These are phyloP conservation scores for Apistogramma diplotaenia DNA, from an alignment of 2,113 vertebrate species.

Conservation along the genomic window DNA sequence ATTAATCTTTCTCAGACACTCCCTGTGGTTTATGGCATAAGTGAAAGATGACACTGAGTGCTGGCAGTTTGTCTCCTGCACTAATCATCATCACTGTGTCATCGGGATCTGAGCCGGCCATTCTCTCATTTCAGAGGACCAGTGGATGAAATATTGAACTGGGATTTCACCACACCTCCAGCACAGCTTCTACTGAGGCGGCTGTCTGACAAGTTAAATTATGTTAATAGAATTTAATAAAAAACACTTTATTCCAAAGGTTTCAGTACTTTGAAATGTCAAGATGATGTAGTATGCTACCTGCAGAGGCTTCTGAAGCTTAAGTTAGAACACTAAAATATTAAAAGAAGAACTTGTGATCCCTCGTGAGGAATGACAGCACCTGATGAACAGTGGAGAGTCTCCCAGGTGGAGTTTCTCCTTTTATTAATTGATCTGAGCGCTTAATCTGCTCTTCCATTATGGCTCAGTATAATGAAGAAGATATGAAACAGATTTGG, in stretches of 20 bases:
- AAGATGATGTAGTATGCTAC: constrained; percentile 78
- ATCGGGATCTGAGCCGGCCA: constrained; percentile 19
- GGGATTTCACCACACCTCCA: constrained; percentile 25
- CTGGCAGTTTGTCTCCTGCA: constrained; percentile 26
- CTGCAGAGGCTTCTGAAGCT: constrained; percentile 76
- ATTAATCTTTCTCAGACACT: constrained; percentile 14
- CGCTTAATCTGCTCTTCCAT: constrained; percentile 61
- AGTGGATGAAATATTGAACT: constrained; percentile 58
- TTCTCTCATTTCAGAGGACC: constrained; percentile 20
- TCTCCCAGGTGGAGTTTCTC: constrained; percentile 72
- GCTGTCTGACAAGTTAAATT: constrained; percentile 78
- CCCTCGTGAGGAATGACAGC: constrained; percentile 58
- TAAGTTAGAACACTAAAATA: constrained; percentile 80
- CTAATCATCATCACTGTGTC: constrained; percentile 28
- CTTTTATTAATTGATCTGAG: constrained; percentile 74
- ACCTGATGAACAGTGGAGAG: constrained; percentile 71
- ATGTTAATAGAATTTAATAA: constrained; percentile 81
- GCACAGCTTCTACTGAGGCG: constrained; percentile 49
- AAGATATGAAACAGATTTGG: constrained; percentile 68
- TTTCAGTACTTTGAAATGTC: constrained; percentile 80
- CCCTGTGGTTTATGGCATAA: constrained; percentile 1
- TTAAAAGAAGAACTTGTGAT: constrained; percentile 78
- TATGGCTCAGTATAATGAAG: constrained; percentile 63
- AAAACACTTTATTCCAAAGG: constrained; percentile 82
- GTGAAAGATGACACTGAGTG: constrained; percentile 34